phyloP scores from a whole-genome alignment of 1,140 invertebrate genomes.

The Aphis gossypii region DNA sequence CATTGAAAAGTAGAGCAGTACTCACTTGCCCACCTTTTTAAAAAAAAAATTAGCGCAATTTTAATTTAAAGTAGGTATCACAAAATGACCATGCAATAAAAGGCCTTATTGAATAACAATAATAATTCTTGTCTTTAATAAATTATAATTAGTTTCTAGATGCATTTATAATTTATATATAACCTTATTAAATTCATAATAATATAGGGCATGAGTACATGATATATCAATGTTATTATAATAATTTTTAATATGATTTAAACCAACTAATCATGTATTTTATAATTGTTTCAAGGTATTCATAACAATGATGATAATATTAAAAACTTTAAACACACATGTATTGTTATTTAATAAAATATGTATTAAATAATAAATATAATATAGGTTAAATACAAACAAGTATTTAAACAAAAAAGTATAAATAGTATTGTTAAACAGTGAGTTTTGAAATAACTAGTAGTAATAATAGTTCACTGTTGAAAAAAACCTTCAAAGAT shows the following conservation, averaged over 20 bases:
- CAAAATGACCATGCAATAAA: not conserved
- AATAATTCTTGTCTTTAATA: not conserved
- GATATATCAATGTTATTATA: too few species aligned
- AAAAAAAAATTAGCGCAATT: not conserved
- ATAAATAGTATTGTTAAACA: not conserved
- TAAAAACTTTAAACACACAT: not conserved
- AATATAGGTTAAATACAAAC: not conserved
- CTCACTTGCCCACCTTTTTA: too few species aligned
- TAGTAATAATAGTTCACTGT: not conserved
- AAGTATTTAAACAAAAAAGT: not conserved
- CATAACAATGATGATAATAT: not conserved
- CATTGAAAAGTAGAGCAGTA: too few species aligned
- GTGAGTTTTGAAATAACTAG: not conserved
- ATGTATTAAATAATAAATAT: not conserved
- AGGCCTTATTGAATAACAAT: not conserved
- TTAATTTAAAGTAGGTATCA: not conserved
- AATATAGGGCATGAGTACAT: not conserved
- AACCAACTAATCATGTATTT: not conserved
- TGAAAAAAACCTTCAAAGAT: not conserved
- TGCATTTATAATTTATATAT: not conserved
- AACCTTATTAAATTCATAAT: not conserved
- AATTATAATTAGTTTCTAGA: not conserved
- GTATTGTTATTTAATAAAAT: not conserved
- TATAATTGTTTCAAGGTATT: constrained; percentile 2
- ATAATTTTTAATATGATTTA: too few species aligned